Percentiles rank a stretch among this genome's conserved stretches.
These are phyloP conservation scores for Phrynosoma blainvillii DNA, from an alignment of 2,113 vertebrate genomes.

Conservation along the genomic window DNA sequence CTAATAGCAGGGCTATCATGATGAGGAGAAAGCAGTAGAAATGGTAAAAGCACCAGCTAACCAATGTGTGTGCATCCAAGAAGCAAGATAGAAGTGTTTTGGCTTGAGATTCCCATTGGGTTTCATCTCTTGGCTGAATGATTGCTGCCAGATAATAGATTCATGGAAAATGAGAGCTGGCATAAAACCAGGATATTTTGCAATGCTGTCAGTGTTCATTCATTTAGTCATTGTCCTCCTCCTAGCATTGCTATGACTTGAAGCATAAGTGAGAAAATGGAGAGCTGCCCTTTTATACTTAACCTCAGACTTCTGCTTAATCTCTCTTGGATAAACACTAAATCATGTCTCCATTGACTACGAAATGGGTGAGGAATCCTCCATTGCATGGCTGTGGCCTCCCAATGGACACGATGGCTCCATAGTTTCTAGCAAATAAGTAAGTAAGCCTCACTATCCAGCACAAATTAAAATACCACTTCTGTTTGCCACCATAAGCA, in stretches of 20 bases:
- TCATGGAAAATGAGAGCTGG: constrained; percentile 60
- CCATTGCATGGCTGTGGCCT: neutral
- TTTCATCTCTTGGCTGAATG: constrained; percentile 61
- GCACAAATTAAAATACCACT: neutral
- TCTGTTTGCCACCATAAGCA: neutral
- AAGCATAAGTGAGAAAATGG: constrained; percentile 13
- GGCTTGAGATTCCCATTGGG: constrained; percentile 48
- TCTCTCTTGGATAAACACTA: constrained; percentile 8
- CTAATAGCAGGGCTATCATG: neutral
- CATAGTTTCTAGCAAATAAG: neutral
- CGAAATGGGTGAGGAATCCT: constrained; percentile 26
- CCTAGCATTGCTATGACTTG: constrained; percentile 53
- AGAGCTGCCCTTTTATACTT: constrained; percentile 36
- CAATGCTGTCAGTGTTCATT: constrained; percentile 49
- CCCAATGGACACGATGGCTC: neutral
- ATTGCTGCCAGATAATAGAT: constrained; percentile 53
- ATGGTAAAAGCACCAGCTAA: constrained; percentile 38
- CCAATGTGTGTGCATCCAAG: constrained; percentile 27
- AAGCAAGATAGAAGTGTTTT: constrained; percentile 48
- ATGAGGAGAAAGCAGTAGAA: constrained; percentile 4
- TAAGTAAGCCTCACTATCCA: too few species aligned
- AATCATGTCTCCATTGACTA: neutral
- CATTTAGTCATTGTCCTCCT: constrained; percentile 51
- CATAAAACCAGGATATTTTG: constrained; percentile 59
- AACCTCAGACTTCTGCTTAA: rapidly evolving